Percentiles rank a stretch among this genome's conserved stretches.
phyloP scores from a whole-genome alignment of 2,113 vertebrate species.

The Eidolon helvum region DNA sequence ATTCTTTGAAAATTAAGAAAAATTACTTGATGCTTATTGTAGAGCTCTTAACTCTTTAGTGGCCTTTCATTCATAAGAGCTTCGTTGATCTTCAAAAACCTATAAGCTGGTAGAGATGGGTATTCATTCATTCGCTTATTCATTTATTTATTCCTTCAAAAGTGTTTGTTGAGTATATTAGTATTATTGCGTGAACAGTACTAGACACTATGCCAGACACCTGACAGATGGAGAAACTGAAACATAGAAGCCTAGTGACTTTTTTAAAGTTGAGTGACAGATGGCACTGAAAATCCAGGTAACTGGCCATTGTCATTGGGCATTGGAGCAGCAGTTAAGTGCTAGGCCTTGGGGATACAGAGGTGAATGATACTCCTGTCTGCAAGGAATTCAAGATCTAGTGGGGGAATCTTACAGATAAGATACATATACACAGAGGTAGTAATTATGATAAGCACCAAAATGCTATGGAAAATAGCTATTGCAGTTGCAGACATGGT shows the following conservation, averaged over 20 bases:
- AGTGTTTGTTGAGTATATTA: background rate
- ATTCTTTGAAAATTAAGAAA: background rate
- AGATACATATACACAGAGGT: background rate
- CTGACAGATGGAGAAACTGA: background rate
- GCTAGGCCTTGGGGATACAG: background rate
- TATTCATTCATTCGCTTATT: background rate
- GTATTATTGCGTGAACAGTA: background rate
- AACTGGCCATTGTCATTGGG: background rate
- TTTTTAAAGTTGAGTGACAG: background rate
- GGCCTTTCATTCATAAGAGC: background rate
- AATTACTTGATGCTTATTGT: background rate
- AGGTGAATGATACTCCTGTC: background rate
- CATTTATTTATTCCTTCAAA: background rate
- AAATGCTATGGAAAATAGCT: background rate
- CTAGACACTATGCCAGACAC: background rate
- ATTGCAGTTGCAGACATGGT: background rate
- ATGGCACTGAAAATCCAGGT: background rate
- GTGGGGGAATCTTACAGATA: background rate
- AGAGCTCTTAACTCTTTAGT: background rate
- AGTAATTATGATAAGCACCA: background rate
- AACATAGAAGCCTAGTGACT: background rate
- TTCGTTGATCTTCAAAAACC: background rate
- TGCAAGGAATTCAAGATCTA: background rate
- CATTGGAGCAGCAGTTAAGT: background rate
- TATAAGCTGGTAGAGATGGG: background rate